phyloP scores from a whole-genome alignment of 1,140 invertebrate species.

The Leptopilina clavipes region DNA sequence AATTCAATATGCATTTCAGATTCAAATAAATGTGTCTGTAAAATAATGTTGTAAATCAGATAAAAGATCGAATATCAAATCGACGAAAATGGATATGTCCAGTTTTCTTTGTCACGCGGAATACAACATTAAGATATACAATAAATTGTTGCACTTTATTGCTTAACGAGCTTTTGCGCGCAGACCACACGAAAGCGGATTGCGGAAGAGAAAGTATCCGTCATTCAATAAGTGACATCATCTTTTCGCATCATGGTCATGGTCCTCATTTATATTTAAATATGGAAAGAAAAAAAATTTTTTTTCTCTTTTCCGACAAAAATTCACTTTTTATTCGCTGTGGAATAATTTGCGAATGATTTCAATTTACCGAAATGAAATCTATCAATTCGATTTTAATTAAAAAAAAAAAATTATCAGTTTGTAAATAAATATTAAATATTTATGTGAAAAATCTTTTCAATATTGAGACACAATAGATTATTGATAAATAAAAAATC shows the following conservation, averaged over 20 bases:
- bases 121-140: neutral
- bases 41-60: conserved; percentile 21
- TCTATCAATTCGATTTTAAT: too few species aligned
- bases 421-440: too few species aligned
- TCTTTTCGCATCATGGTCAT: conserved; percentile 56
- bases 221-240: conserved; percentile 56
- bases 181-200: conserved; percentile 52
- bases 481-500: too few species aligned
- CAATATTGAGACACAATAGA: too few species aligned
- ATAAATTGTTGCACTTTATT: conserved; percentile 31
- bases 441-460: too few species aligned
- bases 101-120: conserved; percentile 11
- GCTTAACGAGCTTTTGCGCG: neutral
- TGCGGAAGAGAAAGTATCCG: conserved; percentile 62
- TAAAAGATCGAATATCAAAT: conserved; percentile 28
- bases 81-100: conserved; percentile 22
- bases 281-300: too few species aligned
- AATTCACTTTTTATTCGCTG: too few species aligned
- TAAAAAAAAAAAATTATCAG: too few species aligned
- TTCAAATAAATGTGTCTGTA: neutral
- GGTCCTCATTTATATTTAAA: conserved; percentile 46
- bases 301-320: too few species aligned
- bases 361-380: too few species aligned
- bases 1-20: neutral
- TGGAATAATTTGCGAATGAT: too few species aligned